These are phyloP conservation scores for Elgonia sp. DNA, from an alignment of 2,888 invertebrate species.

Conservation along the genomic window DNA sequence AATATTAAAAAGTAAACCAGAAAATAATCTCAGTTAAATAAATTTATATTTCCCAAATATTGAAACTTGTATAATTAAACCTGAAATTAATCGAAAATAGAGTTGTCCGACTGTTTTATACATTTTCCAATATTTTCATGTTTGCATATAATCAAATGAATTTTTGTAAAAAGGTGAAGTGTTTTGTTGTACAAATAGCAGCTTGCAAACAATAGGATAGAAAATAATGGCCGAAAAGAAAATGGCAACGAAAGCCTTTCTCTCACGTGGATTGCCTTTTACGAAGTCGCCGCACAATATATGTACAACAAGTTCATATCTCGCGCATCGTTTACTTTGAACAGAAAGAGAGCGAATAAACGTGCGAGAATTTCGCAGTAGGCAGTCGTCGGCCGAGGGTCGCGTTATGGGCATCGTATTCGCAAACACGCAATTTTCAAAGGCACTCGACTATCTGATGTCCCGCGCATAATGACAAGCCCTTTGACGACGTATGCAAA, in stretches of 20 bases:
- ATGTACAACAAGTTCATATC: constrained; percentile 81
- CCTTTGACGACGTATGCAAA: constrained; percentile 87
- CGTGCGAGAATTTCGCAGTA: constrained; percentile 76
- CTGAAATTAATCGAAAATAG: no score
- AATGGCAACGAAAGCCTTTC: constrained; percentile 47
- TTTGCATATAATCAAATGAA: no score
- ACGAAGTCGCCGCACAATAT: constrained; percentile 57
- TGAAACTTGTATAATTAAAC: no score
- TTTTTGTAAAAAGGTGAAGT: not conserved
- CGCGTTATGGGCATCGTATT: constrained; percentile 82
- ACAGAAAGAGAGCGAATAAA: constrained; percentile 79
- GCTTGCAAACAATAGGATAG: constrained; percentile 28
- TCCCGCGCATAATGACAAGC: constrained; percentile 84
- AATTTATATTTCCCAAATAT: no score
- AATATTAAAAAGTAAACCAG: not conserved
- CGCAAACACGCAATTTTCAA: constrained; percentile 87
- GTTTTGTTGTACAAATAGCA: constrained; percentile 34
- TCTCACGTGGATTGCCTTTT: constrained; percentile 69
- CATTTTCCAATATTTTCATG: no score
- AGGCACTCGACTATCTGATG: constrained; percentile 87
- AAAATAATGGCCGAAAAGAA: constrained; percentile 44
- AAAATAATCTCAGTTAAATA: not conserved
- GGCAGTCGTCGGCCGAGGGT: constrained; percentile 71
- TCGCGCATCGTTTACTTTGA: constrained; percentile 83
- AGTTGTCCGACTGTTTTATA: no score